Evolutionary conservation across 2,888 invertebrate species (phyloP), one percentile per base, ranked within the genome.

Genomic region (Pollenia angustigena): DNA sequence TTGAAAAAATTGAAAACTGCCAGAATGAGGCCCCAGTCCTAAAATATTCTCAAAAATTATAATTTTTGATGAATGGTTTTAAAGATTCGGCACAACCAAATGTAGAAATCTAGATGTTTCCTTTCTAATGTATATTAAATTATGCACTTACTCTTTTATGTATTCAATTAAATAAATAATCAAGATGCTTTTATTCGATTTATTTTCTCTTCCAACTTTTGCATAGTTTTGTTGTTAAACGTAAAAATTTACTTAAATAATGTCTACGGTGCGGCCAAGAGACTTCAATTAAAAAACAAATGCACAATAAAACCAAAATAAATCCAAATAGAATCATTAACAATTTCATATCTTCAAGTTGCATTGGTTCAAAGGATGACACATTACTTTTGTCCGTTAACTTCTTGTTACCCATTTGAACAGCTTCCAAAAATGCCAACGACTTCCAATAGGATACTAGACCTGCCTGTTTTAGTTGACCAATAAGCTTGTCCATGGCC

Each of bases 391-490:
- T 23, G n/a, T 89, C 87, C n/a, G 40, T 18, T 0, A 88, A 54
- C 9, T 42, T 85, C 0, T 84, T 50, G 4, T 54, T 62, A 1
- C 83, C 81, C 48, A 80, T 56, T 16, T 80, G 66, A 2, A 89
- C 66, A 16, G 85, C 71, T 62, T 89, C 88, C 60, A 85, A 42
- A 14, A 88, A 88, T 0, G 86, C 52, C n/a, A 76, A 44, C 2
- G 79, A 40, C 6, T 88, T 87, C 89, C 89, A 89, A 54, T 81
- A 80, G 0, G 66, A 58, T 1, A 87, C 12, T 6, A 89, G 46
- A 16, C 89, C 89, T 0, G 86, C 60, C 9, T 87, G 68, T 4
- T 83, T 71, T 10, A 79, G 14, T 60, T 88, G 76, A 44, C 83
- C 56, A 9, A 89, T 88, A 4, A 88, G 16, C 6, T 4, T 9